phyloP scores from a whole-genome alignment of 2,797 vertebrate genomes.

The Kryptopterus vitreolus region DNA sequence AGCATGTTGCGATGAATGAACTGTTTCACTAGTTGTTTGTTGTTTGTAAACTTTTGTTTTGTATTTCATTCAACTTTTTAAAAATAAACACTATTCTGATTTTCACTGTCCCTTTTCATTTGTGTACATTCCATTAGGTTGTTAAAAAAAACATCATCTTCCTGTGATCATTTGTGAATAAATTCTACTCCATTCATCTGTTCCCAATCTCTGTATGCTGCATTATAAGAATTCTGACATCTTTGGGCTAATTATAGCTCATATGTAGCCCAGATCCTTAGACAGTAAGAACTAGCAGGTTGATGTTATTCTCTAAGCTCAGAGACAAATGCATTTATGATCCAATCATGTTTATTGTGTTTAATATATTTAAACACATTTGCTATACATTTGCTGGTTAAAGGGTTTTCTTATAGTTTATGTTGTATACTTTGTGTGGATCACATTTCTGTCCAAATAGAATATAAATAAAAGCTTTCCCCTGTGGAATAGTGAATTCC shows the following conservation, averaged over 20 bases:
- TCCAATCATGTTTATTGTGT: not conserved
- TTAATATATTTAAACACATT: not conserved
- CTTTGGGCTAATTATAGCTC: constrained; percentile 5
- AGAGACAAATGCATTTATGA: not conserved
- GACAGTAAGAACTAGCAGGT: not conserved
- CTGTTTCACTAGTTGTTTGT: constrained; percentile 22
- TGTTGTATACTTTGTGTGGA: not conserved
- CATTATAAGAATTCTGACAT: not conserved
- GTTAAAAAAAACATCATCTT: not conserved
- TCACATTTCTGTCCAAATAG: not conserved
- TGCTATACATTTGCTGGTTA: too few relatives aligned
- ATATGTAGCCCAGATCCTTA: constrained; percentile 6
- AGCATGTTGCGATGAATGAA: constrained; percentile 25
- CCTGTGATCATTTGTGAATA: constrained; percentile 23
- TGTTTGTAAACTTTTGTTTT: constrained; percentile 59
- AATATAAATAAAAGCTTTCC: not conserved
- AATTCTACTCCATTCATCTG: constrained; percentile 5
- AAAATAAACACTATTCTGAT: constrained; percentile 70
- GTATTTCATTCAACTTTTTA: constrained; percentile 52
- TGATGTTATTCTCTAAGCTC: not conserved
- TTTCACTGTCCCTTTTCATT: constrained; percentile 60
- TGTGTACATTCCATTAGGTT: constrained; percentile 52
- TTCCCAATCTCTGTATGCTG: constrained; percentile 12
- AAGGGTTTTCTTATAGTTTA: too few relatives aligned
- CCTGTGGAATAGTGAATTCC: not conserved